Evolutionary conservation across 2,797 vertebrate genomes (phyloP).

Genomic region (Neosilurus hyrtlii): DNA sequence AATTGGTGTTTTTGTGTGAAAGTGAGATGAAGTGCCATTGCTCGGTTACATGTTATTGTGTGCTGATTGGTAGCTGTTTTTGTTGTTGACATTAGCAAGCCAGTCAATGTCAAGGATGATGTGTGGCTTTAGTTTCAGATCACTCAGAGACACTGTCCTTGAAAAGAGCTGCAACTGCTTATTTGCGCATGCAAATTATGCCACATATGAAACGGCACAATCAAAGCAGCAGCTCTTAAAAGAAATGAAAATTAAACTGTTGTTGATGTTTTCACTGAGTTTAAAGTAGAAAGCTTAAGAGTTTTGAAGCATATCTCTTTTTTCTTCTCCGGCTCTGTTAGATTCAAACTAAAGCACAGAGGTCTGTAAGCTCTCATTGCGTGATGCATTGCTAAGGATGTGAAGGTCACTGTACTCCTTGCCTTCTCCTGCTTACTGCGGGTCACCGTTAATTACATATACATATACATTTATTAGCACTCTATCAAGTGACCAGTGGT

Average conservation of each 20-base stretch:
- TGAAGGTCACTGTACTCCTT: not conserved
- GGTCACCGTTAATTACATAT: conserved; percentile 17
- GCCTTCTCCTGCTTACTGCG: conserved; percentile 15
- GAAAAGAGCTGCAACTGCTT: conserved; percentile 45
- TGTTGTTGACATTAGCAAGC: conserved; percentile 42
- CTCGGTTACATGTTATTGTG: conserved; percentile 29
- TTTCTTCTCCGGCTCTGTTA: not conserved
- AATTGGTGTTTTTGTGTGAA: conserved; percentile 24
- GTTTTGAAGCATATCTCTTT: conserved; percentile 13
- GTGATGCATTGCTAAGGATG: not conserved
- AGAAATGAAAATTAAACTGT: conserved; percentile 30
- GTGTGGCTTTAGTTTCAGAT: conserved; percentile 9
- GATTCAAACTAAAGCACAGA: not conserved
- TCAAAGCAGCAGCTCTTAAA: conserved; percentile 30
- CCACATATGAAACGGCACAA: conserved; percentile 33
- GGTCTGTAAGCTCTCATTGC: not conserved
- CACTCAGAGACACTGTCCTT: conserved; percentile 19
- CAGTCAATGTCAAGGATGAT: conserved; percentile 44
- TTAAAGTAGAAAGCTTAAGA: conserved; percentile 7
- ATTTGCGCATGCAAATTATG: conserved; percentile 25
- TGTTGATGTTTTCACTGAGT: not conserved
- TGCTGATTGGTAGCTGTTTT: conserved; percentile 34
- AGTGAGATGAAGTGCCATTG: conserved; percentile 11
- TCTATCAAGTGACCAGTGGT: conserved; percentile 46
- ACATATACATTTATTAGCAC: conserved; percentile 1